These are phyloP conservation scores for Byasa hedistus DNA, from an alignment of 2,888 invertebrate species.

Conservation along the genomic window DNA sequence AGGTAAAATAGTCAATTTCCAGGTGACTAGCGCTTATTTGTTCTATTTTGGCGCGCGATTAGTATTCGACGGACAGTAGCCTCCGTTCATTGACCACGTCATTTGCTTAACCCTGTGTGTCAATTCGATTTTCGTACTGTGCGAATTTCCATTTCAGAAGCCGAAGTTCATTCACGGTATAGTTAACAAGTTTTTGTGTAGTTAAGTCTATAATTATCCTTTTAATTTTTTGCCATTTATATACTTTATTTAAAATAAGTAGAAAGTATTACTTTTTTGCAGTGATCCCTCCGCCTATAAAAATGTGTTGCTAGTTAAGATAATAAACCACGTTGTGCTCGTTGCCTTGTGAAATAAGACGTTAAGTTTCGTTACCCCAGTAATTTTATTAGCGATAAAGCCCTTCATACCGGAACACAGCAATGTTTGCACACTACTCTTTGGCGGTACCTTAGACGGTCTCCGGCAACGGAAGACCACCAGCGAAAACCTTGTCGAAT, in stretches of 20 bases:
- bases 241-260: neutral
- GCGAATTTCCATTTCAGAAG: slow-evolving; percentile 25
- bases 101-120: slow-evolving; percentile 80
- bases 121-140: slow-evolving; percentile 77
- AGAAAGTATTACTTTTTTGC: too few relatives aligned
- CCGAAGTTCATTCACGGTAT: slow-evolving; percentile 17
- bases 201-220: neutral
- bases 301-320: too few relatives aligned
- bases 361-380: too few relatives aligned
- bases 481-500: too few relatives aligned
- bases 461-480: too few relatives aligned
- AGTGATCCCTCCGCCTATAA: too few relatives aligned
- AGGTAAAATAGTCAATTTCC: neutral
- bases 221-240: neutral
- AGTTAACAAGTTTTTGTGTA: neutral
- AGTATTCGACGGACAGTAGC: slow-evolving; percentile 65
- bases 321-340: too few relatives aligned
- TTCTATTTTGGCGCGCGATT: slow-evolving; percentile 52
- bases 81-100: slow-evolving; percentile 66
- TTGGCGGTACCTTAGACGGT: too few relatives aligned
- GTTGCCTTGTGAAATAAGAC: too few relatives aligned
- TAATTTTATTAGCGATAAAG: too few relatives aligned
- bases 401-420: too few relatives aligned
- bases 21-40: slow-evolving; percentile 15
- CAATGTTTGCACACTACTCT: too few relatives aligned